Evolutionary conservation across 2,113 vertebrate species (phyloP), one percentile per base, ranked within the genome.

Genomic region (Paratilapia polleni): DNA sequence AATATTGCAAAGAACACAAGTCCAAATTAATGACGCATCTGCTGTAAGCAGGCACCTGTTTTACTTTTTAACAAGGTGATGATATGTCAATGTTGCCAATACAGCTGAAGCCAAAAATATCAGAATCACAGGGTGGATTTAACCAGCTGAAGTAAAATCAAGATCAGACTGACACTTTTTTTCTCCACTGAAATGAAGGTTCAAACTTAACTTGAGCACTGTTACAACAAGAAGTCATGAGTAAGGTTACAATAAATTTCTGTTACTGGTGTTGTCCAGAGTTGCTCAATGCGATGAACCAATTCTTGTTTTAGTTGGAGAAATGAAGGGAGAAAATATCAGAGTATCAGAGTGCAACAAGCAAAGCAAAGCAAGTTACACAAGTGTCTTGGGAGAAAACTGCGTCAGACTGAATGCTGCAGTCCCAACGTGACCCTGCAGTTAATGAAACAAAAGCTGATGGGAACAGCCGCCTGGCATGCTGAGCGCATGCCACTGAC

Each of bases 301-400:
- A 66, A 49, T 52, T 56, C 31, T 62, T 19, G 63, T 73, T 77
- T 83, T 12, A 26, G 36, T 6, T 63, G 57, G 43, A 84, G 7
- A 87, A 90, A 54, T 60, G 4, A 22, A 64, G 41, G 52, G 24
- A 31, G 13, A 61, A 14, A 3, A 31, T n/a, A n/a, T n/a, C n/a
- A n/a, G n/a, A n/a, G 56, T 34, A 84, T 70, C 81, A 63, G 54
- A 38, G 34, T 10, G 43, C 77, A 89, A 66, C 59, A 64, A 52
- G 79, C 64, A n/a, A n/a, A n/a, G n/a, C 77, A 78, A 92, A 93
- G 90, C 77, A 85, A 86, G 89, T 95, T 93, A 94, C 78, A 63
- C 80, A 95, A 95, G 59, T 20, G 60, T 78, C 78, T 81, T 84
- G 82, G 52, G 62, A 77, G 86, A 68, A 77, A 88, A 78, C 14